Percentiles rank a stretch among this genome's conserved stretches.
These are phyloP conservation scores for Nyctereutes procyonoides DNA, from an alignment of 2,113 vertebrate species.

Conservation along the genomic window DNA sequence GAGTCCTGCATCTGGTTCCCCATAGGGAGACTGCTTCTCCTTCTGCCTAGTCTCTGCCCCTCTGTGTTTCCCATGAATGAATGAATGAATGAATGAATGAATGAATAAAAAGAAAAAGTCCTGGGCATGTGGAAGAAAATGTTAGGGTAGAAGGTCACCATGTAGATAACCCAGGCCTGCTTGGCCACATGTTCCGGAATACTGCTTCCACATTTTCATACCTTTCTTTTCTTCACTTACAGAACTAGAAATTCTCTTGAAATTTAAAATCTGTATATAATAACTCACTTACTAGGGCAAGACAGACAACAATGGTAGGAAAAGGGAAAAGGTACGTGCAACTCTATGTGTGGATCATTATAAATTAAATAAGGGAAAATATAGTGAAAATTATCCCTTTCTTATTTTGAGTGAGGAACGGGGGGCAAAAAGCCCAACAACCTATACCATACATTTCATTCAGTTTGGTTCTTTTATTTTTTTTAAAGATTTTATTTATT, in stretches of 20 bases:
- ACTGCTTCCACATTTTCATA: not conserved
- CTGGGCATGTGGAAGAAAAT: not conserved
- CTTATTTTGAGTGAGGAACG: not conserved
- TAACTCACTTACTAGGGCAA: not conserved
- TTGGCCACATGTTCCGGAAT: not conserved
- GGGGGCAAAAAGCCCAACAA: not conserved
- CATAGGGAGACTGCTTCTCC: no score
- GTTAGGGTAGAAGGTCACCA: not conserved
- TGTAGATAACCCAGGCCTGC: not conserved
- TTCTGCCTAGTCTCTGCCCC: no score
- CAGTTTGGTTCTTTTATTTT: not conserved
- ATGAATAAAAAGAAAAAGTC: not conserved
- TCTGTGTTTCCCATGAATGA: no score
- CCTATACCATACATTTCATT: not conserved
- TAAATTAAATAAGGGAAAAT: conserved; percentile 13
- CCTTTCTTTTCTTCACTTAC: conserved; percentile 8
- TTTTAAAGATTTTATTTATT: no score
- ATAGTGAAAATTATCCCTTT: not conserved
- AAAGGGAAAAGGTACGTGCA: not conserved
- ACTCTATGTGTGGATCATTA: not conserved
- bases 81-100: no score
- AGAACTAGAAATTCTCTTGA: not conserved
- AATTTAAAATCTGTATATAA: conserved; percentile 30
- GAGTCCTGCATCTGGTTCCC: no score
- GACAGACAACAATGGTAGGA: not conserved